phyloP scores from a whole-genome alignment of 2,113 vertebrate species.

The Cyanoliseus patagonus region DNA sequence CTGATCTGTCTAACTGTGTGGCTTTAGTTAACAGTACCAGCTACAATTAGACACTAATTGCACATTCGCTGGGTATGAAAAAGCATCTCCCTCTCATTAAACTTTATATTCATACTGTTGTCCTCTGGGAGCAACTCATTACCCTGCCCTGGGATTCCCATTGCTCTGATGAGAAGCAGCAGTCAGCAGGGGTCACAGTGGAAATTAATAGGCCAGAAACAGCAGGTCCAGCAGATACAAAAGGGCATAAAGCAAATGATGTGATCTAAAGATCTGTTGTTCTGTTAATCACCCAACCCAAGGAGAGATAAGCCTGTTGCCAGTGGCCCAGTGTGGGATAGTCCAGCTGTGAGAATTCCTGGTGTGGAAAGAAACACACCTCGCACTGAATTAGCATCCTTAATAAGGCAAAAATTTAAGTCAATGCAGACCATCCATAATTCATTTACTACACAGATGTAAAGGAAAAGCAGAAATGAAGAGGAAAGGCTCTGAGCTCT shows the following conservation, averaged over 20 bases:
- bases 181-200: conserved; percentile 21
- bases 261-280: conserved; percentile 25
- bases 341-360: not conserved
- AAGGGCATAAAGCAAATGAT: conserved; percentile 26
- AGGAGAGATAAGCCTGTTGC: not conserved
- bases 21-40: conserved; percentile 53
- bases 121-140: conserved; percentile 54
- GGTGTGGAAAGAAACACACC: not conserved
- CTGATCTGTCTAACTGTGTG: conserved; percentile 46
- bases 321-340: not conserved
- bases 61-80: not conserved
- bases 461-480: not conserved
- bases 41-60: conserved; percentile 62
- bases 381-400: not conserved
- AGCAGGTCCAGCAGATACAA: not conserved
- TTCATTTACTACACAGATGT: not conserved
- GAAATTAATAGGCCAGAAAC: conserved; percentile 45
- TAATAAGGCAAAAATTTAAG: not conserved
- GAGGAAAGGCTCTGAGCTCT: not conserved
- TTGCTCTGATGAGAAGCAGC: conserved; percentile 18
- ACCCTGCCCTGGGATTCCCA: not conserved
- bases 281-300: not conserved
- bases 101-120: conserved; percentile 37
- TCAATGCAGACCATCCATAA: not conserved
- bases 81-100: conserved; percentile 62